Base-by-base conservation (phyloP, 2,797 vertebrate genomes). In the Halcyon leucocephala region DNA sequence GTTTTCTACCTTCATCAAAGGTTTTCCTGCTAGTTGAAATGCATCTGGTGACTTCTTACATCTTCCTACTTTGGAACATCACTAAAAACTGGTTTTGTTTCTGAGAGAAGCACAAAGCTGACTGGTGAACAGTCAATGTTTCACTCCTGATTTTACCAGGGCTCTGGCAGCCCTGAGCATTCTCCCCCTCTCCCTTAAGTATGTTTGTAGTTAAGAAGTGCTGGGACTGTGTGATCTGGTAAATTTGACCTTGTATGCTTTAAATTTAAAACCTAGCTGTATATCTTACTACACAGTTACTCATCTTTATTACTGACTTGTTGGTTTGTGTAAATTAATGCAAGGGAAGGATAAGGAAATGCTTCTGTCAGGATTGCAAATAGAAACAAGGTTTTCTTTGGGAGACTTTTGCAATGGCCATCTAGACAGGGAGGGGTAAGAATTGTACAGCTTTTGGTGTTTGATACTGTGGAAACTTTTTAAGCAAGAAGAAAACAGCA, bases 151-250 rank as follows among this genome's bases (percentile, higher is more conserved):
- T 60, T 67, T 65, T 57, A 16, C 6, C 12, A 55, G 48, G 33
- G 15, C 22, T 74, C 21, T 74, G 46, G 28, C 6, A 82, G 14
- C 12, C 52, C 16, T 64, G 10, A 55, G 29, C 3, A 3, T 67
- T 76, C 7, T 4, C 1, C 2, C 4, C 2, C 4, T 14, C 0
- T 2, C n/a, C 13, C 20, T 14, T 12, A 42, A 42, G 24, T 52
- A 12, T 49, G 12, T 18, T 55, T 65, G 17, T 64, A 35, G 12
- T 64, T 58, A 26, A 31, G 37, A 49, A 33, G 9, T 25, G 13
- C 35, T 35, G 24, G 44, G 44, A n/a, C 25, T 35, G 12, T 26
- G 12, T 35, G 6, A 39, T 52, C 42, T 41, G n/a, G 12, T 58
- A 71, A 71, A n/a, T 28, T 48, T 41, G 25, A 66, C 44, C 19